Percentiles rank a stretch among this genome's conserved stretches.
Evolutionary conservation across 2,888 invertebrate genomes (phyloP).

Genomic region (Nemotelus nigrinus): DNA sequence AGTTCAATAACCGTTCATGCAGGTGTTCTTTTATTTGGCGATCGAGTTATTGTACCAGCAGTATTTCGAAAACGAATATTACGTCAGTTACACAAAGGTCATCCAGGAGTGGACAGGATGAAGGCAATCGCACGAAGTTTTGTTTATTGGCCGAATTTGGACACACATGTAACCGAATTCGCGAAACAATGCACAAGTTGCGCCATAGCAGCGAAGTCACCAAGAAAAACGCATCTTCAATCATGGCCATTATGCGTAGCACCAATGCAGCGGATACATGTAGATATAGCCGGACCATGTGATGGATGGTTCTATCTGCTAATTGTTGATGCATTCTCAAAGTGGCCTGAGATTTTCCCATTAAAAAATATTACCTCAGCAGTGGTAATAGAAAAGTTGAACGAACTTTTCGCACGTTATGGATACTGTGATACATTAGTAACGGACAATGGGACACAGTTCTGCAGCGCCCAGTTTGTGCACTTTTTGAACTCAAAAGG

Average conservation of each 20-base stretch:
- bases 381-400: neutral
- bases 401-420: neutral
- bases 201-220: neutral
- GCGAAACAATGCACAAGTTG: no score
- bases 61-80: no score
- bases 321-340: constrained; percentile 4
- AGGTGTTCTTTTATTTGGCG: no score
- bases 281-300: no score
- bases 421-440: neutral
- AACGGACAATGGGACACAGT: neutral
- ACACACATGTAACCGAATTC: no score
- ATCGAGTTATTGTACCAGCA: no score
- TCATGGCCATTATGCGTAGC: neutral
- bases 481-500: neutral
- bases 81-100: no score
- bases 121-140: no score
- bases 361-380: neutral
- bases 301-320: no score
- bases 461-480: neutral
- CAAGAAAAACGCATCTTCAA: neutral
- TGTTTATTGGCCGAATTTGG: no score
- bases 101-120: no score
- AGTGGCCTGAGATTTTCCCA: neutral
- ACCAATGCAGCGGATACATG: neutral
- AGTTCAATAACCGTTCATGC: no score